Conservation (phyloP, 2,113 vertebrate genomes). For the Aviceda subcristata region DNA sequence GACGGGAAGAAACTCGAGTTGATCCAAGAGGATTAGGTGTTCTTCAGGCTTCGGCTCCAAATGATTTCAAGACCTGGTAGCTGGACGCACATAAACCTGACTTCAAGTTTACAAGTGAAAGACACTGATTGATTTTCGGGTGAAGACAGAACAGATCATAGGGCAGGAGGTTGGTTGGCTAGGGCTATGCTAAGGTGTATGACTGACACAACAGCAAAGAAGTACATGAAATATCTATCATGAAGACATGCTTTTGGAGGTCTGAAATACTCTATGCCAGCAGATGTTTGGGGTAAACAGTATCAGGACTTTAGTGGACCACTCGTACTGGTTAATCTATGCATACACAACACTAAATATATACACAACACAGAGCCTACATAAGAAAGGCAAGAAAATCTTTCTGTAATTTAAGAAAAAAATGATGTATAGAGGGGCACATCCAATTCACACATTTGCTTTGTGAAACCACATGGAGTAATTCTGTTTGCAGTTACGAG, state of each 20-base stretch:
- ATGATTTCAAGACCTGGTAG: not conserved
- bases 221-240: not conserved
- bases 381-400: not conserved
- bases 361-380: not conserved
- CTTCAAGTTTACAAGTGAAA: not conserved
- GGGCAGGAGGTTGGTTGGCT: not conserved
- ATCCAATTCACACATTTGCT: not conserved
- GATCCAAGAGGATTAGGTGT: not conserved
- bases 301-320: not conserved
- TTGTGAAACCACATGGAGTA: not conserved
- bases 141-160: not conserved
- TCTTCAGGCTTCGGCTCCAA: not conserved
- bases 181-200: not conserved
- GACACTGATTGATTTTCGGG: not conserved
- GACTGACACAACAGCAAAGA: not conserved
- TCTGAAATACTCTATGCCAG: not conserved
- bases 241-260: not conserved
- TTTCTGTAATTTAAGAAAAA: not conserved
- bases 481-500: not conserved
- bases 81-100: not conserved
- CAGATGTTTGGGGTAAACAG: not conserved
- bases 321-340: not conserved
- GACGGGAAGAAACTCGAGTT: not conserved
- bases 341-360: not conserved
- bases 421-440: accelerated